Conservation (phyloP, 1,140 invertebrate species). For the Amphibalanus amphitrite region DNA sequence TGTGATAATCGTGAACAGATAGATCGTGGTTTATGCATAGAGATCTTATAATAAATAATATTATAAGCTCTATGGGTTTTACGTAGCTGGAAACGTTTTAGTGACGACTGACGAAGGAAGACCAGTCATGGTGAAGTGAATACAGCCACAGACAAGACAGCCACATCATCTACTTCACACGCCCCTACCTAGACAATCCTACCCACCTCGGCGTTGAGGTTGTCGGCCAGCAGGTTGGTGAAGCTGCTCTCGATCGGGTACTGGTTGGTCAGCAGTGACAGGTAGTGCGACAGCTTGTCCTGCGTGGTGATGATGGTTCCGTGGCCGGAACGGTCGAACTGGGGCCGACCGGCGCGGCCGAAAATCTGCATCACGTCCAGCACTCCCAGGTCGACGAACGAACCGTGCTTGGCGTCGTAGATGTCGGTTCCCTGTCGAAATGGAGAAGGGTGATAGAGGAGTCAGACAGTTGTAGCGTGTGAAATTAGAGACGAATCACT, state of each 20-base stretch:
- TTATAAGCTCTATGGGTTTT: too few species aligned
- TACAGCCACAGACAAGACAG: too few species aligned
- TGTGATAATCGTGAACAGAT: too few species aligned
- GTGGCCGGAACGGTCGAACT: constrained; percentile 78
- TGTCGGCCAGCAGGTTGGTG: constrained; percentile 75
- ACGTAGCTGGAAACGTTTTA: constrained; percentile 4
- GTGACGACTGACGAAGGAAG: too few species aligned
- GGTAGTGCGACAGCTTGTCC: constrained; percentile 82
- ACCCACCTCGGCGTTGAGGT: constrained; percentile 90
- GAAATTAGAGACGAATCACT: too few species aligned
- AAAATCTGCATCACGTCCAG: constrained; percentile 99
- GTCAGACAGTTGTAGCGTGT: too few species aligned
- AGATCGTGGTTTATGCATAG: too few species aligned
- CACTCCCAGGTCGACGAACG: constrained; percentile 88
- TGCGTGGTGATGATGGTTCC: constrained; percentile 91
- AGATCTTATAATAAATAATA: too few species aligned
- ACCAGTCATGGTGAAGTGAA: too few species aligned
- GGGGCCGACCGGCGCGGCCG: constrained; percentile 87
- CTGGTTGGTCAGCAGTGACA: constrained; percentile 86
- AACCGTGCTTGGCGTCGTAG: constrained; percentile 88
- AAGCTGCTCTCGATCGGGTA: constrained; percentile 98
- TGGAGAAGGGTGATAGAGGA: too few species aligned
- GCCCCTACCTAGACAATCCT: too few species aligned
- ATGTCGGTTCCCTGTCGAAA: constrained; percentile 89
- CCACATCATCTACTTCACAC: too few species aligned